phyloP scores from a whole-genome alignment of 2,888 invertebrate genomes.

The Linnaemya tessellans region DNA sequence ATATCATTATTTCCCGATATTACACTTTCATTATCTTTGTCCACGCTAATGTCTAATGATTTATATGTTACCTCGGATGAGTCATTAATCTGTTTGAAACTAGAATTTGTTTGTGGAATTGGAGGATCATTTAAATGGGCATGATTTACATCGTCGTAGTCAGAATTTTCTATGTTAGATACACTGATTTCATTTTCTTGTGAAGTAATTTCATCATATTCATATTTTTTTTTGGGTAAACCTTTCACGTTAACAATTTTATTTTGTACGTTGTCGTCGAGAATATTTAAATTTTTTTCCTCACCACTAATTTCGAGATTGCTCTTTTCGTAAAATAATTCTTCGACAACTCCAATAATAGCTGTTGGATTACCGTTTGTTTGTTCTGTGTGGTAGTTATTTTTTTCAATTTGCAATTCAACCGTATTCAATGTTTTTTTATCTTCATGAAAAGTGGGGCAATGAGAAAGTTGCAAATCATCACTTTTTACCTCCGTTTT shows the following conservation, averaged over 20 bases:
- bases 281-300: not conserved
- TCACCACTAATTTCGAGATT: not conserved
- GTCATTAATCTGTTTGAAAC: conserved; percentile 64
- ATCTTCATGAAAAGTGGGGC: not conserved
- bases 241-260: not conserved
- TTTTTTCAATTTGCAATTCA: not conserved
- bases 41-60: conserved; percentile 9
- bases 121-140: not conserved
- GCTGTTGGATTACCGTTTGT: not conserved
- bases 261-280: not conserved
- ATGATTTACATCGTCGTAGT: not conserved
- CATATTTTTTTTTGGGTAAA: not conserved
- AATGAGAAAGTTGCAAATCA: not conserved
- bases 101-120: conserved; percentile 20
- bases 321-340: not conserved
- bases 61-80: conserved; percentile 12
- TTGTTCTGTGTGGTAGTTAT: not conserved
- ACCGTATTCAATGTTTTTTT: not conserved
- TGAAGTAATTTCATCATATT: not conserved
- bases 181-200: not conserved
- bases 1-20: not conserved
- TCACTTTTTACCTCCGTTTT: not conserved
- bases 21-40: conserved; percentile 5
- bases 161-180: not conserved
- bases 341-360: not conserved